phyloP scores from a whole-genome alignment of 2,797 vertebrate species.

The Aselliscus stoliczkanus region DNA sequence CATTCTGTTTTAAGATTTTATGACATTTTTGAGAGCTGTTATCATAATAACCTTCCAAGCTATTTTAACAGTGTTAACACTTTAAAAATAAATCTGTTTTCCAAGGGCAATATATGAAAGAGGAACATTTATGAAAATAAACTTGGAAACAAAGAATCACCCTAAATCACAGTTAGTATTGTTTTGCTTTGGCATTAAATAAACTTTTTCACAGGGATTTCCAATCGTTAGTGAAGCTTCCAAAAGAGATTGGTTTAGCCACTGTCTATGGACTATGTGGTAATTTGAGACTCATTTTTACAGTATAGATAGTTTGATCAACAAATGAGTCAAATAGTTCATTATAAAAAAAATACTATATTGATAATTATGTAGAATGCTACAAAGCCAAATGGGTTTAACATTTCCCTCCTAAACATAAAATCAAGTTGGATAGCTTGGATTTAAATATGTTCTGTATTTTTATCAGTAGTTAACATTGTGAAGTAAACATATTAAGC shows the following conservation, averaged over 20 bases:
- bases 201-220: neutral
- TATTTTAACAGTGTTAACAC: conserved; percentile 13
- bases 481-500: neutral
- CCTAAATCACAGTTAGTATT: neutral
- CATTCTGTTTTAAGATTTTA: conserved; percentile 20
- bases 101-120: neutral
- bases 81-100: neutral
- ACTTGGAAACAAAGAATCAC: neutral
- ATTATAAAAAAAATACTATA: neutral
- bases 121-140: neutral
- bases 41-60: neutral
- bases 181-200: neutral
- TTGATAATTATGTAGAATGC: neutral
- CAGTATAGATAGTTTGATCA: neutral
- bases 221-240: neutral
- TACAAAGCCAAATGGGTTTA: neutral
- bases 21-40: conserved; percentile 55
- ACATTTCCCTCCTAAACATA: neutral
- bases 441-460: neutral
- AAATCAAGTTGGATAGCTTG: neutral
- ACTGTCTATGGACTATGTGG: neutral
- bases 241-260: neutral
- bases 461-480: neutral
- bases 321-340: neutral
- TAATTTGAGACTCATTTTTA: neutral